Base-by-base conservation (phyloP, 2,888 invertebrate genomes). In the Gibbula magus region DNA sequence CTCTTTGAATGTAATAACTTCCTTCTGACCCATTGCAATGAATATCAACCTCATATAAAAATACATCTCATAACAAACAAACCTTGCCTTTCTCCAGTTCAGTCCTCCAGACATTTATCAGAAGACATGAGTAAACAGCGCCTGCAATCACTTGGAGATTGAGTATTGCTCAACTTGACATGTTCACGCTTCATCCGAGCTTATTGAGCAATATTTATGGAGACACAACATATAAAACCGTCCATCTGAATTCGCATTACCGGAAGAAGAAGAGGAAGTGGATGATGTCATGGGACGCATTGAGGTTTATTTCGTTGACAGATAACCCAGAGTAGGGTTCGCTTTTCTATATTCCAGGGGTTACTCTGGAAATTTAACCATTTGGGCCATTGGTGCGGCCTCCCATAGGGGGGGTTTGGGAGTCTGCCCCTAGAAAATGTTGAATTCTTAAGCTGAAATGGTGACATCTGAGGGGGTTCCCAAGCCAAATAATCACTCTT, bases 171-270 rank as follows among this genome's bases (percentile, higher is more conserved):
- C 3, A 20, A 18, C 10, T 22, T 25, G 0, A 29, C 18, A 22
- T 66, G 66, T 18, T 25, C 25, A 13, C 4, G 16, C n/a, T 66
- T 22, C 29, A 56, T 56, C 22, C 76, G 20, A 16, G 78, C 82
- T 77, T 18, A 78, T 79, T 7, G 83, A 78, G 32, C 84, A 84
- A 70, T 83, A 83, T 67, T 81, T 83, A 52, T 84, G 84, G 25
- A 83, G 82, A 67, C 84, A 84, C 5, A 84, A 5, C 0, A 76
- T 78, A 51, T 82, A 79, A 56, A 84, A 73, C 20, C 84, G 80
- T 53, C 84, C 84, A 74, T 84, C 84, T 29, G 84, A 84, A 51
- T 84, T 83, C 67, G 84, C 83, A 79, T 84, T 83, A 56, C 78
- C 81, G 53, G 79, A 77, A 35, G 81, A n/a, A n/a, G n/a, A 79